These are phyloP conservation scores for Brienomyrus longianalis DNA, from an alignment of 2,113 vertebrate species.

Conservation along the genomic window DNA sequence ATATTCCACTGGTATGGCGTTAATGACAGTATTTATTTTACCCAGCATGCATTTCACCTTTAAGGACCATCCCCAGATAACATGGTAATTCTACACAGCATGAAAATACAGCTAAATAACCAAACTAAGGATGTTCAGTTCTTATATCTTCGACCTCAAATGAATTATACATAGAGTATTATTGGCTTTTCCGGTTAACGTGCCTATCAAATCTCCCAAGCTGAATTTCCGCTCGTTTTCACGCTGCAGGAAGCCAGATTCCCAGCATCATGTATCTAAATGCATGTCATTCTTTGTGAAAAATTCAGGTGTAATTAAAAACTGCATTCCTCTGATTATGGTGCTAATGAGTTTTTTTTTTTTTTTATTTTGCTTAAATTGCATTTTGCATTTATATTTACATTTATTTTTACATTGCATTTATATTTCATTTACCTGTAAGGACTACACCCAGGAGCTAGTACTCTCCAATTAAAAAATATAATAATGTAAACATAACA, in stretches of 20 bases:
- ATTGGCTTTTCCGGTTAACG: not conserved
- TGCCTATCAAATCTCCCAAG: not conserved
- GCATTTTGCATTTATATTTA: not conserved
- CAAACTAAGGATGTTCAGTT: not conserved
- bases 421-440: no score
- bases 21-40: not conserved
- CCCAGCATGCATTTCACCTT: not conserved
- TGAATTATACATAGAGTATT: not conserved
- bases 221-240: not conserved
- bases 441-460: not conserved
- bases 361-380: not conserved
- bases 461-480: not conserved
- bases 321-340: not conserved
- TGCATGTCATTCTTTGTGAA: not conserved
- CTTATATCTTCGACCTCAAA: not conserved
- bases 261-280: not conserved
- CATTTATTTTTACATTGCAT: no score
- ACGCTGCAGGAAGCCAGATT: not conserved
- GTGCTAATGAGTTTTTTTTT: not conserved
- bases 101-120: not conserved
- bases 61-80: not conserved
- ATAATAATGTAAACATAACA: not conserved
- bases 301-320: not conserved
- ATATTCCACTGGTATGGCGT: not conserved
- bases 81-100: not conserved